Conservation (phyloP, 2,797 vertebrate genomes). For the Loriculus beryllinus region DNA sequence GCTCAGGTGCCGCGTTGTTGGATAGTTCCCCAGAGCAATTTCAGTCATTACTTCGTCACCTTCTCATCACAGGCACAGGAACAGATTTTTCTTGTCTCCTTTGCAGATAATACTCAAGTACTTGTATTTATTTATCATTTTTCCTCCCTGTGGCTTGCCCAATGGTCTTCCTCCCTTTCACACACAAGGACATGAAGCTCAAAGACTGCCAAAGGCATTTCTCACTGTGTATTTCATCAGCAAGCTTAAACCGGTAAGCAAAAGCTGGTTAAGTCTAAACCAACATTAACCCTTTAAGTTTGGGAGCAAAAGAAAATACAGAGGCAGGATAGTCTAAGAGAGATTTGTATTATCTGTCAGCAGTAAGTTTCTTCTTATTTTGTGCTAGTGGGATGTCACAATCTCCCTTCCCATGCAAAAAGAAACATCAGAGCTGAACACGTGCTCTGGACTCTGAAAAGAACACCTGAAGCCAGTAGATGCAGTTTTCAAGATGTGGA, state of each 20-base stretch:
- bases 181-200: neutral
- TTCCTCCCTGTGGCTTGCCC: neutral
- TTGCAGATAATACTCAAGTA: neutral
- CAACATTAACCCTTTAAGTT: neutral
- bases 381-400: neutral
- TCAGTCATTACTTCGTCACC: neutral
- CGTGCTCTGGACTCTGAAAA: neutral
- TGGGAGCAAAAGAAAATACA: neutral
- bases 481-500: neutral
- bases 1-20: neutral
- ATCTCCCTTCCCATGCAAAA: neutral
- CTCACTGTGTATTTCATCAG: neutral
- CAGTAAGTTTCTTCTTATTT: neutral
- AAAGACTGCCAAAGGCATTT: slow-evolving; percentile 15
- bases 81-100: neutral
- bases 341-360: neutral
- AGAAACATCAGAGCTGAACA: neutral
- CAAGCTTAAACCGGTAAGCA: neutral
- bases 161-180: neutral
- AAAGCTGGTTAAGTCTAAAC: neutral
- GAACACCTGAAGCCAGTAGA: neutral
- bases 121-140: slow-evolving; percentile 9
- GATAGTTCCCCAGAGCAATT: slow-evolving; percentile 20
- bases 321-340: neutral
- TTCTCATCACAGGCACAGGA: neutral